Evolutionary conservation across 2,113 vertebrate genomes (phyloP), one percentile per base, ranked within the genome.

Genomic region (Heliornis fulica): DNA sequence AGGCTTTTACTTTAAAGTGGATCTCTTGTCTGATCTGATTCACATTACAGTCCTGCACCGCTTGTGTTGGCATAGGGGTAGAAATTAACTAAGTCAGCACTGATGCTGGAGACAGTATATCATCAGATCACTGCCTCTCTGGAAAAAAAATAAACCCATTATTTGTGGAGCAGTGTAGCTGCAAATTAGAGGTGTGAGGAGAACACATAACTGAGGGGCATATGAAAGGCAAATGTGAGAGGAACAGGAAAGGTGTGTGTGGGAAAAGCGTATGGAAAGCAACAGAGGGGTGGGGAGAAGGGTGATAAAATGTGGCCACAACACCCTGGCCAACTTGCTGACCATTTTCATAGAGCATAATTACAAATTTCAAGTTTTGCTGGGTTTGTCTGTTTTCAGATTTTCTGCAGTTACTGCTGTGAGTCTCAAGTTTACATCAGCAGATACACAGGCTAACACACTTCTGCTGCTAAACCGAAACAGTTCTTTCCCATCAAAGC

Each of bases 71-170:
- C 60, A 83, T 10, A 69, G 51, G 71, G 51, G 56, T 81, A 93
- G 83, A 90, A 90, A 90, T 92, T 93, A 94, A 97, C 94, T 86
- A 94, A 90, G 76, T 81, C 72, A 89, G 64, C 72, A 70, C 51
- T 59, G 90, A 34, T 83, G 64, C 56, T 93, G 51, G 69, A 83
- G 79, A 92, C 88, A 54, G 34, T 93, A 50, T 80, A 90, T 92
- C 89, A 93, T 93, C 83, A 92, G 71, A 87, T 94, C 85, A 79
- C 85, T 85, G 36, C 38, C 46, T 90, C 83, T 59, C 69, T 90
- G 86, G 56, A 75, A 88, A 79, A 79, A 93, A 93, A 93, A 22
- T 68, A 92, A 90, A 43, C 38, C 72, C 76, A 66, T 96, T 95
- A 89, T 74, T 96, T 90, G 83, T 83, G 72, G 60, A 95, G 86